Evolutionary conservation across 2,113 vertebrate genomes (phyloP), one percentile per base, ranked within the genome.

Genomic region (Aspiorhynchus laticeps): DNA sequence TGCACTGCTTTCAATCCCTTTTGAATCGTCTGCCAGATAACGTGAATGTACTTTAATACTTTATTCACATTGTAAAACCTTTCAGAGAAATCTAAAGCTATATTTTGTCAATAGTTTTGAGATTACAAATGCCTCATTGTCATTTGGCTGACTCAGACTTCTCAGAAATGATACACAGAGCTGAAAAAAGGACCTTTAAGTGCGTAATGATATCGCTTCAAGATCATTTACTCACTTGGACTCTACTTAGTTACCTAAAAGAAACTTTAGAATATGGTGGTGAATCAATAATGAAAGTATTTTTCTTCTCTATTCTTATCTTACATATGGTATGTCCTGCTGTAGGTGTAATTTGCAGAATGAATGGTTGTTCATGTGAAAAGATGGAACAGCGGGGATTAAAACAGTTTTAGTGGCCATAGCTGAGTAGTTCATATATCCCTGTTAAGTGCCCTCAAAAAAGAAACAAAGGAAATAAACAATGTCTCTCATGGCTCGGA

Each of bases 281-380:
- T 92, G 90, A 96, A 96, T 96, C 95, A 96, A 96, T 96, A 96
- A 90, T 93, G 26, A 90, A 96, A 91, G 93, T 93, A 96, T 95
- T 91, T 91, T 92, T 88, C 91, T 91, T 90, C 93, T 91, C 93
- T 90, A 92, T 90, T 91, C 92, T 94, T 93, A 89, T 90, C 91
- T 96, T 94, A 90, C 86, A 91, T 95, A 93, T 94, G 91, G 90
- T 92, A 83, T 92, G 94, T 93, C 93, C 86, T 85, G 91, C 90
- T 88, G 88, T 90, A 91, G 84, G 74, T 85, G 63, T 26, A 85
- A 90, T 87, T 92, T 93, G 88, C 89, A 92, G 91, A 91, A 92
- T 48, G 28, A 86, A 92, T 90, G 83, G 74, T 88, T 93, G 87
- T 92, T 80, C 91, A 24, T 92, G 87, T 88, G 75, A 93, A 91